Conservation (phyloP, 1,140 invertebrate species). For the Callitettix versicolor region DNA sequence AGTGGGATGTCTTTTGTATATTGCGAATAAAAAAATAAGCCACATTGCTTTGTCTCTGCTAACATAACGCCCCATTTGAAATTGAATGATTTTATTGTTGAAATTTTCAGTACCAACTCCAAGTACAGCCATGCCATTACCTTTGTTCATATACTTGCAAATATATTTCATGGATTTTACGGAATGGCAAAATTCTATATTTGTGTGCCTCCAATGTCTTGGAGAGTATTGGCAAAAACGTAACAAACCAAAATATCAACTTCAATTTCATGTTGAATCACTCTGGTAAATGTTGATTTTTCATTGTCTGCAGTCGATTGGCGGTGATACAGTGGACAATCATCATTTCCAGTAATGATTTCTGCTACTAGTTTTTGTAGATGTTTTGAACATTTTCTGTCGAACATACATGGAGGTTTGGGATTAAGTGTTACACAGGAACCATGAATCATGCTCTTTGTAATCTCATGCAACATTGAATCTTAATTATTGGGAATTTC, state of each 20-base stretch:
- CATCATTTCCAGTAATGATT: conserved; percentile 23
- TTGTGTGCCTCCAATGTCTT: conserved; percentile 10
- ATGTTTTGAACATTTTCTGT: too few species aligned
- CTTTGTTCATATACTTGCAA: conserved; percentile 31
- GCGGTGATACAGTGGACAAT: conserved; percentile 18
- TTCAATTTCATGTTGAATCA: not conserved
- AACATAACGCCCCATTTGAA: conserved; percentile 1
- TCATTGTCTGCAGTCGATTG: conserved; percentile 13
- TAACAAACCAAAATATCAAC: conserved; percentile 9
- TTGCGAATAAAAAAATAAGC: not conserved
- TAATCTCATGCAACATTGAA: too few species aligned
- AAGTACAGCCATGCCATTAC: conserved; percentile 19
- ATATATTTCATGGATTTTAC: conserved; percentile 25
- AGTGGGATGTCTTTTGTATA: conserved; percentile 27
- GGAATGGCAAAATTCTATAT: conserved; percentile 8
- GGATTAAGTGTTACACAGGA: too few species aligned
- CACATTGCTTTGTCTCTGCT: conserved; percentile 7
- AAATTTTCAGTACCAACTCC: not conserved
- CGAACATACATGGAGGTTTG: too few species aligned
- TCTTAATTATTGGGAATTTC: too few species aligned
- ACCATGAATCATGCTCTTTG: too few species aligned
- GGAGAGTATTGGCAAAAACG: conserved; percentile 6
- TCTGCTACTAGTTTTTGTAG: conserved; percentile 24
- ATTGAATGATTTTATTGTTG: conserved; percentile 3
- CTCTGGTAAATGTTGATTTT: not conserved